Evolutionary conservation across 2,113 vertebrate genomes (phyloP), one percentile per base, ranked within the genome.

Genomic region (Recurvirostra avosetta): DNA sequence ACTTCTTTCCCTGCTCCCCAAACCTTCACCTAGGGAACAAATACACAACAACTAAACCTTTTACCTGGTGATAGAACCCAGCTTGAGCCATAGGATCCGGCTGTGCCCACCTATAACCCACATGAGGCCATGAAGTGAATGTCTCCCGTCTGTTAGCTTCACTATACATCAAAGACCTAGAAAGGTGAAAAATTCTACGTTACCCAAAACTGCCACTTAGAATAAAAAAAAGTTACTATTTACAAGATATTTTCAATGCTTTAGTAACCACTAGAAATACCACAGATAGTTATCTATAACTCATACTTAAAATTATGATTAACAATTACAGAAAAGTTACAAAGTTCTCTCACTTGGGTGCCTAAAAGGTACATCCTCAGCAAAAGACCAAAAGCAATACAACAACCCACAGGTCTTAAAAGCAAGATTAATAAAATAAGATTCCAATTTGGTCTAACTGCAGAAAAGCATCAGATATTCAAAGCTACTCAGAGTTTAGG

Each of bases 41-140:
- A 78, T 9, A 47, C 3, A 49, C 15, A 86, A 85, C 5, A 40
- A 40, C 40, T 45, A 21, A 67, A 76, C 17, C 41, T 94, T 98
- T 95, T 97, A 99, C 99, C 99, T 99, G 99, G 97, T 99, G 99
- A 98, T 99, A 99, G 98, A 99, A 99, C 21, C 99, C 99, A 77
- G 99, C 99, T 97, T 99, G 99, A 96, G 99, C 99, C 99, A 99
- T 99, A 18, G 99, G 99, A 97, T 99, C 99, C 34, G 99, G 99
- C 80, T 99, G 99, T 94, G 99, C 99, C 99, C 99, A 99, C 96
- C 99, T 98, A 98, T 99, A 99, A 53, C 99, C 99, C 36, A 99
- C 98, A 62, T 99, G 99, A 94, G 99, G 99, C 99, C 99, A 99
- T 19, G 99, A 99, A 88, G 99, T 99, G 97, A 99, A 99, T 4